Percentiles rank a stretch among this genome's conserved stretches.
Conservation (phyloP, 2,888 invertebrate genomes). For the Ormyrus nitidulus region DNA sequence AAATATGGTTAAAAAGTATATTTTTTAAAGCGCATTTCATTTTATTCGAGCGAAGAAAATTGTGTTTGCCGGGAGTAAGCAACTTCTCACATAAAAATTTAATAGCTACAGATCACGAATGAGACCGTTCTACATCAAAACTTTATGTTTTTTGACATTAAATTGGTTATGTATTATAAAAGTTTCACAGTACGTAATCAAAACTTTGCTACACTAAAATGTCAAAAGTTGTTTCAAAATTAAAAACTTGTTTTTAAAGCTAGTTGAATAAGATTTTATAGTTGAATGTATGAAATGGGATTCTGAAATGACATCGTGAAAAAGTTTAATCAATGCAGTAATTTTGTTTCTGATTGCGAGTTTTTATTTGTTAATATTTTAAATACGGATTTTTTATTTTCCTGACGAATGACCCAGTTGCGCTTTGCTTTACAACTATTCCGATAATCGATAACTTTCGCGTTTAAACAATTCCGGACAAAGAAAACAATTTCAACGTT, state of each 20-base stretch:
- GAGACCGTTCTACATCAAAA: constrained; percentile 58
- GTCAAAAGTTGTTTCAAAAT: constrained; percentile 58
- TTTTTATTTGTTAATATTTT: constrained; percentile 19
- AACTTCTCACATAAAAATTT: constrained; percentile 59
- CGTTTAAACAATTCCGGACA: too few relatives aligned
- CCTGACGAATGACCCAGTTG: too few relatives aligned
- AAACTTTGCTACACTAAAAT: constrained; percentile 55
- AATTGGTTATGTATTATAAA: constrained; percentile 59
- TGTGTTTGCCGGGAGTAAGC: constrained; percentile 57
- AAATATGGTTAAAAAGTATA: constrained; percentile 47
- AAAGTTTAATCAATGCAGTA: constrained; percentile 50
- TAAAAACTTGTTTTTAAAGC: constrained; percentile 57
- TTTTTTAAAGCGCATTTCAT: constrained; percentile 56
- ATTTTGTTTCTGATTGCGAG: constrained; percentile 29
- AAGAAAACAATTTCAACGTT: too few relatives aligned
- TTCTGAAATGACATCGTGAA: constrained; percentile 49
- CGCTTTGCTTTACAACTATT: background rate
- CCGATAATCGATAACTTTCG: background rate
- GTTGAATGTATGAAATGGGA: constrained; percentile 44
- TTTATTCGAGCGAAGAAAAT: constrained; percentile 58
- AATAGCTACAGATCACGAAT: constrained; percentile 59
- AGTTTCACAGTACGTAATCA: constrained; percentile 56
- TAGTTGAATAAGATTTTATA: constrained; percentile 56
- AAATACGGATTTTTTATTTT: constrained; percentile 7
- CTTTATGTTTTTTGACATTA: constrained; percentile 59